phyloP scores from a whole-genome alignment of 2,797 vertebrate species.

The Serranus cabrilla region DNA sequence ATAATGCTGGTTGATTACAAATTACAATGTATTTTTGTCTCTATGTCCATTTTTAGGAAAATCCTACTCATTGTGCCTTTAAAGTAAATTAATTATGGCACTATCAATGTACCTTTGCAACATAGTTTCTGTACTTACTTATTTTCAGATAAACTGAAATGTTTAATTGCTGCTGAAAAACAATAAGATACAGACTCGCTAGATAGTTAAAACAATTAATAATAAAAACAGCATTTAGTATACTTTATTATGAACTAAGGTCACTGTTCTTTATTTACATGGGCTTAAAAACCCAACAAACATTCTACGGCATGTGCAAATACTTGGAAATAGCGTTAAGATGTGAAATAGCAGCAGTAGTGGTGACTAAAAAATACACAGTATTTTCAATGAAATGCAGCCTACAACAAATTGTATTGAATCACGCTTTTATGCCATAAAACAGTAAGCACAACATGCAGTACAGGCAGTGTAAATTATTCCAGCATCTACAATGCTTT shows the following conservation, averaged over 20 bases:
- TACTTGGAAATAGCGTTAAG: slow-evolving; percentile 26
- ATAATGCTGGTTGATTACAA: no score
- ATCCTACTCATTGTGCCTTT: no score
- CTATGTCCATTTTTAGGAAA: no score
- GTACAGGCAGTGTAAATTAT: slow-evolving; percentile 58
- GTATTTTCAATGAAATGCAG: slow-evolving; percentile 46
- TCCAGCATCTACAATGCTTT: slow-evolving; percentile 57
- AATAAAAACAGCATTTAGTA: slow-evolving; percentile 9
- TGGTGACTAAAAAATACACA: slow-evolving; percentile 37
- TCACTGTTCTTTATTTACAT: slow-evolving; percentile 18
- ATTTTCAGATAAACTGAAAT: neutral
- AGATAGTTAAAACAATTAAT: slow-evolving; percentile 20
- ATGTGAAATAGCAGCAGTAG: slow-evolving; percentile 47
- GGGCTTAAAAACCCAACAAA: slow-evolving; percentile 16
- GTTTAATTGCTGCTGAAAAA: slow-evolving; percentile 1
- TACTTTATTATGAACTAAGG: neutral
- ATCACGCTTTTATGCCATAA: slow-evolving; percentile 48
- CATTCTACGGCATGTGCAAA: slow-evolving; percentile 4
- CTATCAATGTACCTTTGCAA: neutral
- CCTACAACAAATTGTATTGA: slow-evolving; percentile 38
- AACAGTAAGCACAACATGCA: slow-evolving; percentile 53
- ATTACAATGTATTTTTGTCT: no score
- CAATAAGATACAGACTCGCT: neutral
- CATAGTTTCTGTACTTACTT: neutral
- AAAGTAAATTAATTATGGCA: neutral